phyloP scores from a whole-genome alignment of 2,797 vertebrate species.

The Falco peregrinus region DNA sequence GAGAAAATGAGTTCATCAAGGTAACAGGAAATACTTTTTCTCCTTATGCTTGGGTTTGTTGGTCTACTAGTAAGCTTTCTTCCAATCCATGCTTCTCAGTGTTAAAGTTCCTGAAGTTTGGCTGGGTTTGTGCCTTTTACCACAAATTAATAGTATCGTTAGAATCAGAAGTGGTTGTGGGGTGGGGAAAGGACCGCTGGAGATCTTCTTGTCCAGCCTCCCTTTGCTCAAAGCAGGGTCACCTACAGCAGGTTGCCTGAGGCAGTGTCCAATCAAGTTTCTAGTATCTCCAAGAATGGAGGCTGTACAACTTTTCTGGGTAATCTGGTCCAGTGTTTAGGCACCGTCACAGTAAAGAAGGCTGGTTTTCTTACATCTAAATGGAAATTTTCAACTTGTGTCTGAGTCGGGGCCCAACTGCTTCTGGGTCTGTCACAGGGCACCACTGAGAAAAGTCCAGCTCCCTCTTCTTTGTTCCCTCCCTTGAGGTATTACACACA shows the following conservation, averaged over 20 bases:
- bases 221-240: background rate
- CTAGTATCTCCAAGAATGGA: background rate
- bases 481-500: background rate
- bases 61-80: background rate
- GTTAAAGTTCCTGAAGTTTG: background rate
- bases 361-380: background rate
- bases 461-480: background rate
- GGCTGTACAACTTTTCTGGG: background rate
- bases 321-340: background rate
- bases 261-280: background rate
- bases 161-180: background rate
- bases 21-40: background rate
- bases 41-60: background rate
- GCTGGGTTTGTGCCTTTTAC: background rate
- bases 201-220: background rate
- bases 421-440: background rate
- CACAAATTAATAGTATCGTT: background rate
- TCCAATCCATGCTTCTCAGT: background rate
- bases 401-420: background rate
- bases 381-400: background rate
- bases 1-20: slow-evolving; percentile 6
- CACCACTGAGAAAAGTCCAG: background rate
- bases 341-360: background rate
- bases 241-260: background rate
- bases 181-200: background rate